Evolutionary conservation across 2,797 vertebrate genomes (phyloP).

Genomic region (Sebastes kiyomatsui): DNA sequence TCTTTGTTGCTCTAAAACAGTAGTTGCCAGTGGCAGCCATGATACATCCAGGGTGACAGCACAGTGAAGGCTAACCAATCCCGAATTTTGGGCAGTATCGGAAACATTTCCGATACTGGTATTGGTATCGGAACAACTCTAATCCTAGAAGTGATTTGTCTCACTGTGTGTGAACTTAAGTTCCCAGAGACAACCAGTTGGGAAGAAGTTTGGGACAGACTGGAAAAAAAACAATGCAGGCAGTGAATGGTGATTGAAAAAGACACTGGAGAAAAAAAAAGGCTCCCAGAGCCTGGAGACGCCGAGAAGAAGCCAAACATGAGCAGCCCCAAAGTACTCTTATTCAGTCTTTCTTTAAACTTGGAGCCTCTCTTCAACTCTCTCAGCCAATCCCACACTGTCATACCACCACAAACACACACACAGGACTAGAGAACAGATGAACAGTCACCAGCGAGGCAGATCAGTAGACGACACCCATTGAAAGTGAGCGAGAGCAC

Average conservation of each 20-base stretch:
- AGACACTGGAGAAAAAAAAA: background rate
- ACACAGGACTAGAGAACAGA: slow-evolving; percentile 15
- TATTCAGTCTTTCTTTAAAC: slow-evolving; percentile 19
- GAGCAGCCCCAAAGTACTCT: slow-evolving; percentile 11
- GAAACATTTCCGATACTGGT: no score
- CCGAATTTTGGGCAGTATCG: no score
- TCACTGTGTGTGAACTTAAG: background rate
- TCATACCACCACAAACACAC: background rate
- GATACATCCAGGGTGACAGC: no score
- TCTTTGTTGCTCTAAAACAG: no score
- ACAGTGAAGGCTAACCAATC: no score
- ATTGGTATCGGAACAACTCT: no score
- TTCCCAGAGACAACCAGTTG: background rate
- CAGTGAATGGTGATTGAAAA: no score
- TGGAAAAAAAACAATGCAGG: background rate
- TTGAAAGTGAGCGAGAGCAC: slow-evolving; percentile 39
- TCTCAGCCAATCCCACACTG: background rate
- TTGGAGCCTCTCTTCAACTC: slow-evolving; percentile 2
- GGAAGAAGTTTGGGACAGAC: background rate
- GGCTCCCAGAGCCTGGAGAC: background rate
- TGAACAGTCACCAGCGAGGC: slow-evolving; percentile 37
- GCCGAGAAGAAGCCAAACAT: slow-evolving; percentile 10
- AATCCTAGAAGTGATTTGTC: background rate
- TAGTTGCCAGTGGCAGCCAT: no score
- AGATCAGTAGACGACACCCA: slow-evolving; percentile 51